Percentiles rank a stretch among this genome's conserved stretches.
Conservation (phyloP, 1,140 invertebrate species). For the Thaumatotibia leucotreta region DNA sequence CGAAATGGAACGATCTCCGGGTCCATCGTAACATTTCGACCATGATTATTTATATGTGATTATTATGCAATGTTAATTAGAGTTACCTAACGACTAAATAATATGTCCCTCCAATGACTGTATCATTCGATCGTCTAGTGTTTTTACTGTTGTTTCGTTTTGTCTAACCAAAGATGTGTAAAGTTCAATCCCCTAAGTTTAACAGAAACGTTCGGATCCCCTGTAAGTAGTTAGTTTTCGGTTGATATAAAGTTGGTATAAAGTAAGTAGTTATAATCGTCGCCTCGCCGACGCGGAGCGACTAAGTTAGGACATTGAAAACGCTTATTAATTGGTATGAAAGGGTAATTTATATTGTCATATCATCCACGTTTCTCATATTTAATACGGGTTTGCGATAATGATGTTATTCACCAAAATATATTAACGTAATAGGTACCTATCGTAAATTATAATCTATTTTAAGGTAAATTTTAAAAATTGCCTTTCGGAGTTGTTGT, state of each 20-base stretch:
- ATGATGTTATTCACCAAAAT: conserved; percentile 75
- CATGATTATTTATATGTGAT: conserved; percentile 66
- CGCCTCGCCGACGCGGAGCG: conserved; percentile 56
- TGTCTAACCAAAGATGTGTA: conserved; percentile 69
- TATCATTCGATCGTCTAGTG: conserved; percentile 65
- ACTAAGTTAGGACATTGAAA: conserved; percentile 75
- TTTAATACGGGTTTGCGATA: conserved; percentile 76
- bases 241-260: conserved; percentile 61
- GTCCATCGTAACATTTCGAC: conserved; percentile 63
- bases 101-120: conserved; percentile 73
- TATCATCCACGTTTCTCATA: conserved; percentile 76
- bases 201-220: conserved; percentile 50
- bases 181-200: conserved; percentile 48
- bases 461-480: conserved; percentile 71
- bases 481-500: conserved; percentile 68
- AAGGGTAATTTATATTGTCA: conserved; percentile 77
- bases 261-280: conserved; percentile 70
- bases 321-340: conserved; percentile 77
- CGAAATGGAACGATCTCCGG: conserved; percentile 55
- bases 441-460: conserved; percentile 67
- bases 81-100: conserved; percentile 69
- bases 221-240: conserved; percentile 69
- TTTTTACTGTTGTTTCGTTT: conserved; percentile 63
- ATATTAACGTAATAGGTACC: conserved; percentile 65
- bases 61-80: conserved; percentile 70